Conservation (phyloP, 2,888 invertebrate genomes). For the Agapostemon virescens region DNA sequence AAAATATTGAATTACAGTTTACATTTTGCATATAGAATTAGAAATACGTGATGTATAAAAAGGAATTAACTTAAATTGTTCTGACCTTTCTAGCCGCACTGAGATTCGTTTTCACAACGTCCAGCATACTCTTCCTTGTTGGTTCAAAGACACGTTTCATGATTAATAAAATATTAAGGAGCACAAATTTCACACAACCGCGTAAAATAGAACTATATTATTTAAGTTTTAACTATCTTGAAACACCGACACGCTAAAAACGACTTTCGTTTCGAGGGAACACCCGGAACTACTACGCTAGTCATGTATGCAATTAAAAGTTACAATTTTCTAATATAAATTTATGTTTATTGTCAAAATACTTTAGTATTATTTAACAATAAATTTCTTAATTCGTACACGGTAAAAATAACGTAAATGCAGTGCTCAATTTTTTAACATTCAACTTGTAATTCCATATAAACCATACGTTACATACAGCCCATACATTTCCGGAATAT, state of each 20-base stretch:
- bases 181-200: not conserved
- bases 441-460: slow-evolving; percentile 1
- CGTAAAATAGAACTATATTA: not conserved
- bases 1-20: not conserved
- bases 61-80: not conserved
- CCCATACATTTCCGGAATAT: not conserved
- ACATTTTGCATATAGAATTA: not conserved
- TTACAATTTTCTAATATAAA: not conserved
- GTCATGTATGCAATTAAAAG: not conserved
- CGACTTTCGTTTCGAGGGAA: not conserved
- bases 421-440: not conserved
- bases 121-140: slow-evolving; percentile 64
- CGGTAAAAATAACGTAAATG: no score
- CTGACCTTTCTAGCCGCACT: slow-evolving; percentile 63
- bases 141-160: slow-evolving; percentile 61
- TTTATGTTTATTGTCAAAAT: not conserved
- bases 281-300: slow-evolving; percentile 31
- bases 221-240: not conserved
- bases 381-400: not conserved
- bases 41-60: not conserved
- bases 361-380: not conserved
- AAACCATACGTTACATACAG: not conserved
- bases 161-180: not conserved
- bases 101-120: slow-evolving; percentile 67
- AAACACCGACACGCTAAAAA: not conserved